These are phyloP conservation scores for Meriones unguiculatus DNA, from an alignment of 2,113 vertebrate species.

Conservation along the genomic window DNA sequence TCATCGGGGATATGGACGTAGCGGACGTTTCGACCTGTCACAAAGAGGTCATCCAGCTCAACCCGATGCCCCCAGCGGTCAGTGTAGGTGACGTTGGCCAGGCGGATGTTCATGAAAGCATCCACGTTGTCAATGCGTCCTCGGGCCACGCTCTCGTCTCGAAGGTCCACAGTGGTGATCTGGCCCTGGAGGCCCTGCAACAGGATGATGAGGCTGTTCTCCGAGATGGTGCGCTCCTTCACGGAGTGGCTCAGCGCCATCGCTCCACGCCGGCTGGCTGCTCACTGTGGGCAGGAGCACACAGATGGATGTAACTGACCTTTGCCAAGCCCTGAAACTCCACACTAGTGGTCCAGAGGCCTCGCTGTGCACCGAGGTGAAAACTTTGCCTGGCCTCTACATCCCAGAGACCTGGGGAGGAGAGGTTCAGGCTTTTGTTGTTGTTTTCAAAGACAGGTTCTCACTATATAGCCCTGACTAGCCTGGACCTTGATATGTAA, in stretches of 20 bases:
- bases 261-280: background rate
- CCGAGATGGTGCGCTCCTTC: slow-evolving; percentile 95
- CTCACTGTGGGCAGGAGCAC: slow-evolving; percentile 36
- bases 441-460: background rate
- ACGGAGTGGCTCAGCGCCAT: slow-evolving; percentile 93
- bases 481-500: background rate
- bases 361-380: background rate
- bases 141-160: slow-evolving; percentile 92
- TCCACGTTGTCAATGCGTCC: slow-evolving; percentile 94
- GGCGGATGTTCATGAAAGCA: slow-evolving; percentile 97
- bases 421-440: background rate
- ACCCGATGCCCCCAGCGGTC: slow-evolving; percentile 88
- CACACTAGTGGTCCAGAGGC: background rate
- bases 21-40: slow-evolving; percentile 95
- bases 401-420: background rate
- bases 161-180: slow-evolving; percentile 95
- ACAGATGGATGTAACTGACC: background rate
- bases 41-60: slow-evolving; percentile 92
- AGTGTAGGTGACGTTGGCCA: slow-evolving; percentile 91
- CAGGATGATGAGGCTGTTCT: slow-evolving; percentile 97
- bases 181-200: slow-evolving; percentile 94
- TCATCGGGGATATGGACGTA: slow-evolving; percentile 97
- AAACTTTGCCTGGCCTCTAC: background rate
- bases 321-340: background rate
- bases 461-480: background rate